Percentiles rank a stretch among this genome's conserved stretches.
These are phyloP conservation scores for Apeira syringaria DNA, from an alignment of 2,888 invertebrate species.

Conservation along the genomic window DNA sequence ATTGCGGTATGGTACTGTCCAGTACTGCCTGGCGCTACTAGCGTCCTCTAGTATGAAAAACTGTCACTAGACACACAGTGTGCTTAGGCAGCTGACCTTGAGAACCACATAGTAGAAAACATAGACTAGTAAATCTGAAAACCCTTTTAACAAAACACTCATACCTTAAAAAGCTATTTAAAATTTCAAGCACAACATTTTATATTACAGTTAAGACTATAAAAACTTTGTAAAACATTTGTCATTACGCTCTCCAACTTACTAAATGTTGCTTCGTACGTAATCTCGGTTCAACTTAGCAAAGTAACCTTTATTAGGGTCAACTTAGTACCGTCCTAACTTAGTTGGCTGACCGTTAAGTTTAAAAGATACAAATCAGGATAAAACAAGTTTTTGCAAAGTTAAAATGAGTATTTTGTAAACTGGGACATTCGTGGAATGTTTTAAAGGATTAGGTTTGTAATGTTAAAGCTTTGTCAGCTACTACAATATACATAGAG, in stretches of 20 bases:
- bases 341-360: slow-evolving; percentile 30
- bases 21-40: no score
- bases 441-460: neutral
- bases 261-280: slow-evolving; percentile 5
- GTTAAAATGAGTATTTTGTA: slow-evolving; percentile 18
- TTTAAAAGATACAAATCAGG: slow-evolving; percentile 45
- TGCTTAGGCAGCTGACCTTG: no score
- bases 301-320: slow-evolving; percentile 33
- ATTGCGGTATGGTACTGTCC: no score
- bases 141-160: no score
- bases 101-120: no score
- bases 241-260: slow-evolving; percentile 3
- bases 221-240: slow-evolving; percentile 1
- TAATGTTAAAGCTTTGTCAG: neutral
- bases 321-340: slow-evolving; percentile 27
- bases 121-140: no score
- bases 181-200: no score
- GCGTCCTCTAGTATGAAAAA: no score
- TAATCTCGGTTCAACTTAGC: slow-evolving; percentile 14
- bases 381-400: slow-evolving; percentile 35
- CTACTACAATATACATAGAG: no score
- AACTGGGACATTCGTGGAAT: neutral
- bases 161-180: no score
- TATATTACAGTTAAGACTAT: no score
- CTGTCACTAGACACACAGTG: no score